A percentile compares a stretch with the other conserved stretches of the same genome.
phyloP scores from a whole-genome alignment of 2,113 vertebrate genomes.

The Dermatemys mawii region DNA sequence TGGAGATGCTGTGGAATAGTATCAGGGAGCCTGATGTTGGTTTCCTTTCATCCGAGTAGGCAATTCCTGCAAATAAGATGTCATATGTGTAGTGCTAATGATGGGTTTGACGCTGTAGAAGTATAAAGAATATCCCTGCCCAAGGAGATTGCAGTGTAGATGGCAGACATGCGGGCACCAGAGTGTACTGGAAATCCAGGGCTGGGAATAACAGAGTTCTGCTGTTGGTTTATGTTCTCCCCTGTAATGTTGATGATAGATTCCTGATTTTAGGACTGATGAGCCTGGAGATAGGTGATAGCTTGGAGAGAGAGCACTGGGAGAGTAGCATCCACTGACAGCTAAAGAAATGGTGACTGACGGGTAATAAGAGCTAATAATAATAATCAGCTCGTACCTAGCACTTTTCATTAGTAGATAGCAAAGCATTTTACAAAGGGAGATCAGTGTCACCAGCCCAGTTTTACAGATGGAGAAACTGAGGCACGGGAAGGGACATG shows the following conservation, averaged over 20 bases:
- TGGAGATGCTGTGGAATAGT: neutral
- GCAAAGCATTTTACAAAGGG: neutral
- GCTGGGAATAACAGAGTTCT: neutral
- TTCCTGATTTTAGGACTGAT: neutral
- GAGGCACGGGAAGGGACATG: neutral
- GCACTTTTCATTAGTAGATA: neutral
- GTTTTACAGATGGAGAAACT: neutral
- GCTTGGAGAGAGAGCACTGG: neutral
- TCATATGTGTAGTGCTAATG: conserved; percentile 37
- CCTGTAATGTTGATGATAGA: accelerated
- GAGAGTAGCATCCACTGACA: neutral
- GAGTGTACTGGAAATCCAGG: neutral
- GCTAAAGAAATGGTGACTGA: neutral
- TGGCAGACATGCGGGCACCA: neutral
- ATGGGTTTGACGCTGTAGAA: neutral
- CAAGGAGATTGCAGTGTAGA: neutral
- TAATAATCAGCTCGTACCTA: neutral
- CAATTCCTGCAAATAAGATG: conserved; percentile 32
- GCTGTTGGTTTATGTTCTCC: neutral
- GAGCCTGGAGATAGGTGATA: neutral
- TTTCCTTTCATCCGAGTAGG: neutral
- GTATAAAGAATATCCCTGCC: neutral
- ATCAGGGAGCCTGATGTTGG: neutral
- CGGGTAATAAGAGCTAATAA: neutral
- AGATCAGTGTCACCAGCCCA: neutral